A percentile compares a stretch with the other conserved stretches of the same genome.
phyloP scores from a whole-genome alignment of 2,113 vertebrate genomes.

The Dipodomys ordii region DNA sequence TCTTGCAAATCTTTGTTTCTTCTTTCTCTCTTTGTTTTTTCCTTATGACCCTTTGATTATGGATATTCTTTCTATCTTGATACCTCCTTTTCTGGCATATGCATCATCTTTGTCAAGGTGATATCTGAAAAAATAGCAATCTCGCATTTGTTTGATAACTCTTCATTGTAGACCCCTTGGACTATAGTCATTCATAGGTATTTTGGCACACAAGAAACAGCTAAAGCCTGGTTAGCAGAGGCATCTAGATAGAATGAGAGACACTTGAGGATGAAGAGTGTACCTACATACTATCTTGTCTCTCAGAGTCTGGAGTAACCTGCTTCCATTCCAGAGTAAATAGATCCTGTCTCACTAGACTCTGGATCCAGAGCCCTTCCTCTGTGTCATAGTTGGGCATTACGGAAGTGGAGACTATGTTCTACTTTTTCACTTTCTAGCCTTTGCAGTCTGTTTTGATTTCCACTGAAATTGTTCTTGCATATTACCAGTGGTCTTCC shows the following conservation, averaged over 20 bases:
- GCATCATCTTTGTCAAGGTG: not conserved
- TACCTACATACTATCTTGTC: not conserved
- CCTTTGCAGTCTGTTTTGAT: not conserved
- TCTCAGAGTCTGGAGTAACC: slow-evolving; percentile 23
- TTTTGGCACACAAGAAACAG: slow-evolving; percentile 25
- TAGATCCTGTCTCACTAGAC: not conserved
- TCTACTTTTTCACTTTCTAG: not conserved
- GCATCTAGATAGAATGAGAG: not conserved
- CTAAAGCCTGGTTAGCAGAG: not conserved
- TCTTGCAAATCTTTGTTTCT: not conserved
- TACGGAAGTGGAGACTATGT: not conserved
- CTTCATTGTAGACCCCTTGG: not conserved
- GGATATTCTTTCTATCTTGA: not conserved
- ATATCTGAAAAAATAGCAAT: slow-evolving; percentile 12
- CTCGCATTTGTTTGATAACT: slow-evolving; percentile 14
- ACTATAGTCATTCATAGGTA: not conserved
- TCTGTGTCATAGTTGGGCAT: not conserved
- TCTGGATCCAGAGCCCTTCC: slow-evolving; percentile 14
- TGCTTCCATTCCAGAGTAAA: slow-evolving; percentile 15
- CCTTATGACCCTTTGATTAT: not conserved
- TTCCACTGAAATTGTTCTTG: slow-evolving; percentile 10
- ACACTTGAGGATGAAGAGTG: not conserved
- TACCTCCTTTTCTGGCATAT: not conserved
- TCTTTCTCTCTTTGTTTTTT: not conserved
- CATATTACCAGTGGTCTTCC: not conserved